These are phyloP conservation scores for Geotrypetes seraphini DNA, from an alignment of 2,797 vertebrate species.

Conservation along the genomic window DNA sequence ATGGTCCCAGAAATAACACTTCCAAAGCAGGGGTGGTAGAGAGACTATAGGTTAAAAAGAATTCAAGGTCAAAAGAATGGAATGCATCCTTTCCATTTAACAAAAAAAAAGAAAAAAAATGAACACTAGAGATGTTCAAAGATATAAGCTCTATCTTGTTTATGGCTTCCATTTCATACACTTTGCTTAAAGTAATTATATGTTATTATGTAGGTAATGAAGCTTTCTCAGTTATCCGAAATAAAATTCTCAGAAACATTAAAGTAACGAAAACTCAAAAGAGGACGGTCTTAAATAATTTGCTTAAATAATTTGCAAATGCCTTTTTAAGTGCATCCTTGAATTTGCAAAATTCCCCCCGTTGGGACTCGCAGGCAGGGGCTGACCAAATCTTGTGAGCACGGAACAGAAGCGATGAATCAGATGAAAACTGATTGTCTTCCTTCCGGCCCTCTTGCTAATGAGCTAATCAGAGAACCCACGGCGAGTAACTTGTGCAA, in stretches of 20 bases:
- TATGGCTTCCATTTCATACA: slow-evolving; percentile 31
- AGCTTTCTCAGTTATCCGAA: too few relatives aligned
- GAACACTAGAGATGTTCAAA: slow-evolving; percentile 50
- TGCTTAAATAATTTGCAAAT: too few relatives aligned
- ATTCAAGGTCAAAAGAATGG: slow-evolving; percentile 59
- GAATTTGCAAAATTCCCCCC: too few relatives aligned
- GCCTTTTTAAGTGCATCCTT: too few relatives aligned
- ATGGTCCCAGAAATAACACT: slow-evolving; percentile 76
- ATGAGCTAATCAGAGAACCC: slow-evolving; percentile 49
- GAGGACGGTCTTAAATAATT: too few relatives aligned
- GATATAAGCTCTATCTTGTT: slow-evolving; percentile 44
- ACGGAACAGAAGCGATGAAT: slow-evolving; percentile 51
- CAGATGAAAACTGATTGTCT: slow-evolving; percentile 44
- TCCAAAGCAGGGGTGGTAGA: slow-evolving; percentile 47
- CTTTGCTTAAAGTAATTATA: too few relatives aligned
- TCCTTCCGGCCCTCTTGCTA: slow-evolving; percentile 49
- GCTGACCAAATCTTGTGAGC: slow-evolving; percentile 44
- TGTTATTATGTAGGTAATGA: too few relatives aligned
- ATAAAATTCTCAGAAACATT: too few relatives aligned
- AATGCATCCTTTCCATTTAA: slow-evolving; percentile 48
- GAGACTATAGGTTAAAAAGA: slow-evolving; percentile 75
- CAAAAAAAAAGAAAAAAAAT: slow-evolving; percentile 45
- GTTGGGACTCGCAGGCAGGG: slow-evolving; percentile 40
- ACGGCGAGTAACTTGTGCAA: too few relatives aligned
- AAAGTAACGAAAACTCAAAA: too few relatives aligned